Conservation (phyloP, 2,113 vertebrate species). For the Microcebus lehilahytsara region DNA sequence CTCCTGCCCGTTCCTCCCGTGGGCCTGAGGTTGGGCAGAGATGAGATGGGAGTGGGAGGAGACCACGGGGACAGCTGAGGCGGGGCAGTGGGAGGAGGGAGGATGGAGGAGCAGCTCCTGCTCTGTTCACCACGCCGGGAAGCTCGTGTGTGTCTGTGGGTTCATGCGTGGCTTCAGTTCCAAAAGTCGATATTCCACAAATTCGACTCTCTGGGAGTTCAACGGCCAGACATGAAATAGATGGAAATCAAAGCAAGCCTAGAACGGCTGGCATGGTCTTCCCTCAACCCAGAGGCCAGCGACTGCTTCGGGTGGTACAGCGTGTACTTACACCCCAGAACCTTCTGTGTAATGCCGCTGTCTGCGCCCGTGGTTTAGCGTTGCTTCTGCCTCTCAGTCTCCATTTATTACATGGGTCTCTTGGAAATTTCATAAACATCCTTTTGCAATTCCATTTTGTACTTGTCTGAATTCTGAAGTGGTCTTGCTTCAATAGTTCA, state of each 20-base stretch:
- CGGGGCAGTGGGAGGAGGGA: background rate
- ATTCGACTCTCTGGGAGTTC: background rate
- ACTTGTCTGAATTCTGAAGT: background rate
- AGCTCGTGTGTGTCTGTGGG: fast-evolving
- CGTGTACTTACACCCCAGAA: fast-evolving
- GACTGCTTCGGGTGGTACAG: fast-evolving
- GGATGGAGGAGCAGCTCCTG: fast-evolving
- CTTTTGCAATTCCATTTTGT: background rate
- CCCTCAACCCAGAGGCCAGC: background rate
- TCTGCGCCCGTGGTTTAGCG: fast-evolving
- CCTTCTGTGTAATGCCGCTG: background rate
- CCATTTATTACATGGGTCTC: background rate
- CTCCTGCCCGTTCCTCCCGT: background rate
- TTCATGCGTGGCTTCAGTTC: background rate
- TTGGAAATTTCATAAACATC: background rate
- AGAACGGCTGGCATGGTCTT: background rate
- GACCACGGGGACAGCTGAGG: background rate
- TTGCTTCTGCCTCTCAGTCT: background rate
- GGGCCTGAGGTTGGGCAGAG: fast-evolving
- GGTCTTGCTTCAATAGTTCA: background rate
- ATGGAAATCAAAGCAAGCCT: background rate
- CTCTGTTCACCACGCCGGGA: fast-evolving
- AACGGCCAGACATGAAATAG: background rate
- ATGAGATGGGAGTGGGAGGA: background rate
- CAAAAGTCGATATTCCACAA: background rate